Base-by-base conservation (phyloP, 2,113 vertebrate genomes). In the Erpornis zantholeuca region DNA sequence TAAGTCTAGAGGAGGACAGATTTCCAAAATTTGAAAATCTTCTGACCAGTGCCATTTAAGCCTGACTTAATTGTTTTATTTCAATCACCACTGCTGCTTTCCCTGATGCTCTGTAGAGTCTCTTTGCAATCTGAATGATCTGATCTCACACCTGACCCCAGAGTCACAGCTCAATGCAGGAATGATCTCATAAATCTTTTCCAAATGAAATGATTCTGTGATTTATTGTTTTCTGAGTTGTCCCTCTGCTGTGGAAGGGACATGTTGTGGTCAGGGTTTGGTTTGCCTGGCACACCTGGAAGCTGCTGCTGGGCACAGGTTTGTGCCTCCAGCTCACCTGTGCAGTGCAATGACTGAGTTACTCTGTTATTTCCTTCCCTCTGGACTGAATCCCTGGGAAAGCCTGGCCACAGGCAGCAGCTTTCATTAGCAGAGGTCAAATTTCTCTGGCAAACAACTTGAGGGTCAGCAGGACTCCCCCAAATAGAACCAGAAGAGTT, bases 151-250 rank as follows among this genome's bases (percentile, higher is more conserved):
- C 15, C 6, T n/a, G 33, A 54, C 33, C 52, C 59, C 24, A 4
- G 45, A 57, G 18, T 11, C 54, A 68, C 42, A 49, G 31, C n/a
- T 54, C 75, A 33, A 2, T 6, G 12, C 10, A 44, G 38, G 53
- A 31, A 24, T 31, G 16, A 31, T 5, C 61, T 75, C 31, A 28
- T 49, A 70, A 35, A 12, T 8, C 27, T 83, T 63, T 56, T 42
- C 35, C 21, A 56, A 42, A 19, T 5, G 1, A 20, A 70, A 50
- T 1, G 0, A 28, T 36, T 42, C 56, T 0, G 0, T 36, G 42
- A 56, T 49, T 63, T 40, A 9, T 3, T 15, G 6, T 42, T 61
- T 64, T 45, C 3, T 3, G 31, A 21, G 22, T 3, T 28, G 11
- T 33, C 23, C 11, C 35, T 49, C 11, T 36, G 23, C 40, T 42